Base-by-base conservation (phyloP, 2,113 vertebrate genomes). In the Sinocyclocheilus grahami region DNA sequence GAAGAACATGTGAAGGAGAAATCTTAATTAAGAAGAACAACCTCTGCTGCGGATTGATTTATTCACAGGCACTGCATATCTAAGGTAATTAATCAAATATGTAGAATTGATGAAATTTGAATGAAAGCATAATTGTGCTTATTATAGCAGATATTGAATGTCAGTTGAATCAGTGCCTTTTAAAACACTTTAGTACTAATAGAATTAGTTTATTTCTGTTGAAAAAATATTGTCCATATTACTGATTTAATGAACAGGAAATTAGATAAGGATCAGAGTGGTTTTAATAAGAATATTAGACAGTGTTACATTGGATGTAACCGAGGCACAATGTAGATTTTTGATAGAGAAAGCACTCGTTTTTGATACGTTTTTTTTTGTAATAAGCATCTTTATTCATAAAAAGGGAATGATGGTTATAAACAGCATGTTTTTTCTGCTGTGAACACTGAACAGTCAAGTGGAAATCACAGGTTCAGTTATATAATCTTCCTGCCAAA, bases 21-120 rank as follows among this genome's bases (percentile, higher is more conserved):
- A 46, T 77, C 81, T 78, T 77, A 85, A 20, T 86, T 84, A 89
- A 30, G 55, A 79, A 67, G 42, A 11, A 83, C 22, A 67, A 83
- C 51, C 72, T 83, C 78, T 72, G 53, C 37, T 84, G 39, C 11
- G 0, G 37, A 33, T 42, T 71, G 33, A 24, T 67, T 24, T 82
- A 78, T 85, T 10, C 81, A 27, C 62, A 78, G 30, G 51, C 27
- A 72, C n/a, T n/a, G 5, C 75, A 71, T 37, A 86, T 39, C 14
- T 51, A 82, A 86, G 78, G 53, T 37, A 58, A 33, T 84, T 80
- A 22, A 79, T 80, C 22, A 74, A 80, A 60, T 79, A 10, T 55
- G 33, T 48, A 37, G 33, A 12, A 78, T 33, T 5, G 13, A 78
- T 27, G 6, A 51, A 62, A 53, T 78, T 3, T 37, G 5, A 30